Evolutionary conservation across 2,797 vertebrate genomes (phyloP).

Genomic region (Pseudocheirus occidentalis): DNA sequence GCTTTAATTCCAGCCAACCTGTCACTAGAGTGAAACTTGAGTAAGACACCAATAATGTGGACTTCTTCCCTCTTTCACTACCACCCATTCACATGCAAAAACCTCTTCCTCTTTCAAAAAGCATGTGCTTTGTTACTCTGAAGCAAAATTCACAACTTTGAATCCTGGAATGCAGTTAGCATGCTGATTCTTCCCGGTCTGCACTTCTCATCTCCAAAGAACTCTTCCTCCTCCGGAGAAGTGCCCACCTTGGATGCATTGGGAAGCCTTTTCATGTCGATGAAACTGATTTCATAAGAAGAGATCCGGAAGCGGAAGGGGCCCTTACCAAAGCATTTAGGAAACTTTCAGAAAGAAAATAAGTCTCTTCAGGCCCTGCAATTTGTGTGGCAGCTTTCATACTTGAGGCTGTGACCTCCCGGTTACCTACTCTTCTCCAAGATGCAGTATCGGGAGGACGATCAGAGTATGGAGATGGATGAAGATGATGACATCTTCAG

Average conservation of each 20-base stretch:
- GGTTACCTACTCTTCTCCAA: background rate
- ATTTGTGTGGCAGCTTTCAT: conserved; percentile 29
- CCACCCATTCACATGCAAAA: conserved; percentile 70
- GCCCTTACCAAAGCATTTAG: conserved; percentile 72
- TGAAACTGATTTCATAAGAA: conserved; percentile 69
- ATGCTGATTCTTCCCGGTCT: conserved; percentile 43
- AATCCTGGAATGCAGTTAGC: conserved; percentile 38
- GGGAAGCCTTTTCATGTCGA: conserved; percentile 68
- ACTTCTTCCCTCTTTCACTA: conserved; percentile 51
- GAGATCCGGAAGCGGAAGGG: conserved; percentile 83
- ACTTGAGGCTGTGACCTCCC: conserved; percentile 16
- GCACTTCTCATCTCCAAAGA: conserved; percentile 38
- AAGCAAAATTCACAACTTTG: background rate
- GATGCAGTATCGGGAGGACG: conserved; percentile 81
- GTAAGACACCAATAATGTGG: conserved; percentile 55
- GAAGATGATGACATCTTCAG: conserved; percentile 85
- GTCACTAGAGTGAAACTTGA: conserved; percentile 40
- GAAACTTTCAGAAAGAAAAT: conserved; percentile 76
- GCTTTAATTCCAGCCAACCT: conserved; percentile 55
- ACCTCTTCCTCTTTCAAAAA: conserved; percentile 48
- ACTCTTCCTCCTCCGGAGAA: conserved; percentile 52
- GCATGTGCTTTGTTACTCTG: background rate
- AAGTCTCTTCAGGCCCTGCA: conserved; percentile 51
- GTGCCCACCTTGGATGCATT: conserved; percentile 56
- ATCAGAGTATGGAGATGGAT: conserved; percentile 56